phyloP scores from a whole-genome alignment of 92 coral and sea anemone genomes.

The Paragorgia papillata region DNA sequence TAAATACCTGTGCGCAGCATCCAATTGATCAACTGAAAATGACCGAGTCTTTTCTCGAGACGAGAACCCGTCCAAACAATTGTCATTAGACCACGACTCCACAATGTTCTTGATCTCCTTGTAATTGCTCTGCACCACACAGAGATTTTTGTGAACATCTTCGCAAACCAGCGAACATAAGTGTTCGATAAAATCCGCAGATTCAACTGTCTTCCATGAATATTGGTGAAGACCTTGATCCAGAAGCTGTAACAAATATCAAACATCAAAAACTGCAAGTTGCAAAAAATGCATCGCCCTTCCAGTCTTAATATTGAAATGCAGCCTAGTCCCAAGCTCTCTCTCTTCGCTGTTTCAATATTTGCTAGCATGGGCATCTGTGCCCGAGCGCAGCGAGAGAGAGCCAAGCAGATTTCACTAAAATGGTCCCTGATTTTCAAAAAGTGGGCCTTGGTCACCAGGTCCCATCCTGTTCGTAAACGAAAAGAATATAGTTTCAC shows the following conservation, averaged over 20 bases:
- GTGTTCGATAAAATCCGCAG: constrained; percentile 97
- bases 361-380: too few relatives aligned
- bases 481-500: too few relatives aligned
- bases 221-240: constrained; percentile 86
- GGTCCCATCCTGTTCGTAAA: too few relatives aligned
- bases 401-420: too few relatives aligned
- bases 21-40: constrained; percentile 78
- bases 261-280: neutral
- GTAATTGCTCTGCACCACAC: constrained; percentile 85
- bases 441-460: too few relatives aligned
- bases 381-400: too few relatives aligned
- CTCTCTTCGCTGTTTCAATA: too few relatives aligned
- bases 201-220: constrained; percentile 96
- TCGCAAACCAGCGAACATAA: constrained; percentile 92
- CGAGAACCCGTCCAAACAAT: constrained; percentile 78
- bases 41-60: constrained; percentile 68
- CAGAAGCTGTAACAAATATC: constrained; percentile 58
- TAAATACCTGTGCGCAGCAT: constrained; percentile 73
- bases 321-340: too few relatives aligned
- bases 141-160: constrained; percentile 91
- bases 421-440: too few relatives aligned
- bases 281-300: too few relatives aligned
- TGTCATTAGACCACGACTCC: constrained; percentile 78
- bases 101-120: constrained; percentile 83
- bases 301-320: too few relatives aligned